phyloP scores from a whole-genome alignment of 1,140 invertebrate species.

The Pentalonia nigronervosa region DNA sequence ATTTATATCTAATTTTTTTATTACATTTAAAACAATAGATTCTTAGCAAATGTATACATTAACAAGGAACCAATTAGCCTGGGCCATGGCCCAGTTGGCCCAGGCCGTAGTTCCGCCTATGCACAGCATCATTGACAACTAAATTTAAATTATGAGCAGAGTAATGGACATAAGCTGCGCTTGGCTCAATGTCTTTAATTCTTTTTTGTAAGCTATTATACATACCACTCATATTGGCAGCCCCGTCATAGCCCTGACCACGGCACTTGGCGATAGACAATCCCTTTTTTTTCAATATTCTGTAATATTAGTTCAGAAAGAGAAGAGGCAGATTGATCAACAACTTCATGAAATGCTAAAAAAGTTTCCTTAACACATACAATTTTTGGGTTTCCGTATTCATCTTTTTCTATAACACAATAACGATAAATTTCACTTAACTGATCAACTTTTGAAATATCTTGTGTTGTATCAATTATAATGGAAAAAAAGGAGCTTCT shows the following conservation, averaged over 20 bases:
- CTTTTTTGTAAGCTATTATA: not conserved
- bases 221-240: not conserved
- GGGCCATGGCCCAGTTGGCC: too few species aligned
- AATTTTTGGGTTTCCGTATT: not conserved
- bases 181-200: not conserved
- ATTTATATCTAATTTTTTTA: too few species aligned
- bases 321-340: not conserved
- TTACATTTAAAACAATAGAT: too few species aligned
- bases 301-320: not conserved
- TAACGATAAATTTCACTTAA: not conserved
- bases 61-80: too few species aligned
- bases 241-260: not conserved
- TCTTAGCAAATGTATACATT: too few species aligned
- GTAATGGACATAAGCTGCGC: not conserved
- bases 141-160: not conserved
- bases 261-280: not conserved
- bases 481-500: not conserved
- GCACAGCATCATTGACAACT: not conserved
- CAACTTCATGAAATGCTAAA: slow-evolving; percentile 7
- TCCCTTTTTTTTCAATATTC: not conserved
- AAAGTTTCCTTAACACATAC: not conserved
- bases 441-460: not conserved
- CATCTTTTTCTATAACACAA: slow-evolving; percentile 13
- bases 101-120: too few species aligned
- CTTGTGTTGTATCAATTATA: not conserved